Evolutionary conservation across 2,797 vertebrate species (phyloP).

Genomic region (Gorsachius magnificus): DNA sequence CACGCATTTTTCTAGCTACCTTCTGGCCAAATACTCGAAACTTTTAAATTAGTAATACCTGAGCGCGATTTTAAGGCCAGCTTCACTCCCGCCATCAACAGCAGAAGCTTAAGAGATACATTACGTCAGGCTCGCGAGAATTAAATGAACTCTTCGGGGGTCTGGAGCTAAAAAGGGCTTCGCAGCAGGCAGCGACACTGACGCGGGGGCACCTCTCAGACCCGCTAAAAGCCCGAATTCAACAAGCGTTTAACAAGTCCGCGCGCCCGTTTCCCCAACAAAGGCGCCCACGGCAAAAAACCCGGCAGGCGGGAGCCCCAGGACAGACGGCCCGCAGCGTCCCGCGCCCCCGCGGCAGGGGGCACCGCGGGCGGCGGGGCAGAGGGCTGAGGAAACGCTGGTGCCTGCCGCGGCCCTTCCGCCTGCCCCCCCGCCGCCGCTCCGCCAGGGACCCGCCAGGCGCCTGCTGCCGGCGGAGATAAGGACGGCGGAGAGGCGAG

Average conservation of each 20-base stretch:
- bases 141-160: background rate
- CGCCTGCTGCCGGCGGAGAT: background rate
- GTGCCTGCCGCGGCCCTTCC: background rate
- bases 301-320: background rate
- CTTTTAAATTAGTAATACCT: background rate
- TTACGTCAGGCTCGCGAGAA: background rate
- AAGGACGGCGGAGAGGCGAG: too few species aligned
- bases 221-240: background rate
- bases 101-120: background rate
- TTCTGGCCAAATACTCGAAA: background rate
- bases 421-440: background rate
- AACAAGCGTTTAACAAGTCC: background rate
- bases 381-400: background rate
- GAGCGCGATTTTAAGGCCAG: background rate
- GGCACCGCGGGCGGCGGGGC: background rate
- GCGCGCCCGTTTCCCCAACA: background rate
- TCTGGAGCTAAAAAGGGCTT: background rate
- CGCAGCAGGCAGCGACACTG: background rate
- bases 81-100: background rate
- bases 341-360: too few species aligned
- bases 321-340: background rate
- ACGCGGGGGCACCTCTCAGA: background rate
- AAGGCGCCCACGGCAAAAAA: background rate
- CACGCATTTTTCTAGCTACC: background rate
- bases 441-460: background rate